Conservation (phyloP, 92 coral and sea anemone species). For the Epizoanthus stellaris region DNA sequence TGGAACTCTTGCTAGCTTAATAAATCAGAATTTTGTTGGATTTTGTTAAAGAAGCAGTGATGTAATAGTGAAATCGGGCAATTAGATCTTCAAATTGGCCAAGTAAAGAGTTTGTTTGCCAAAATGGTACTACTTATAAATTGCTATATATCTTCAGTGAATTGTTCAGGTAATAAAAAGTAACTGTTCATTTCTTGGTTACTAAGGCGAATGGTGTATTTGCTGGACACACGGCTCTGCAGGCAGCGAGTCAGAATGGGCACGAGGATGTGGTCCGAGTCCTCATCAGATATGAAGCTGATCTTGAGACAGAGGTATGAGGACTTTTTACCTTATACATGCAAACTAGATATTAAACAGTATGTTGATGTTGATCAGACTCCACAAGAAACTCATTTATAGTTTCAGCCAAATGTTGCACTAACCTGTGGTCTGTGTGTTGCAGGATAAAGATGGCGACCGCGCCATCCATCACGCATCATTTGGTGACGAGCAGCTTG, state of each 20-base stretch:
- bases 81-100: too few relatives aligned
- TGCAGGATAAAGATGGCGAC: constrained; percentile 98
- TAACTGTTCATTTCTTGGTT: neutral
- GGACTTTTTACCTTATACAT: too few relatives aligned
- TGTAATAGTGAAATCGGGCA: too few relatives aligned
- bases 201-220: constrained; percentile 93
- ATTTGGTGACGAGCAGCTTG: constrained; percentile 87
- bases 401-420: too few relatives aligned
- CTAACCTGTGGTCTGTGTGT: constrained; percentile 5
- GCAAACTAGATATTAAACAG: too few relatives aligned
- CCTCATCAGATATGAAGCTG: constrained; percentile 75
- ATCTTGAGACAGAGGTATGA: constrained; percentile 66
- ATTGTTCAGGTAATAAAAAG: too few relatives aligned
- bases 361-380: too few relatives aligned
- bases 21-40: too few relatives aligned
- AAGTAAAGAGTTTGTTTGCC: too few relatives aligned
- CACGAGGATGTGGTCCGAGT: constrained; percentile 89
- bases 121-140: neutral
- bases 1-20: too few relatives aligned
- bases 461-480: constrained; percentile 98
- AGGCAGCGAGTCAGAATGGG: constrained; percentile 98
- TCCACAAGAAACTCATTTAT: too few relatives aligned
- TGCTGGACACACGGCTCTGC: constrained; percentile 99
- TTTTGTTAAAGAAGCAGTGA: too few relatives aligned
- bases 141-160: neutral